Evolutionary conservation across 2,888 invertebrate species (phyloP), one percentile per base, ranked within the genome.

Genomic region (Zygothrica quintamaculata): DNA sequence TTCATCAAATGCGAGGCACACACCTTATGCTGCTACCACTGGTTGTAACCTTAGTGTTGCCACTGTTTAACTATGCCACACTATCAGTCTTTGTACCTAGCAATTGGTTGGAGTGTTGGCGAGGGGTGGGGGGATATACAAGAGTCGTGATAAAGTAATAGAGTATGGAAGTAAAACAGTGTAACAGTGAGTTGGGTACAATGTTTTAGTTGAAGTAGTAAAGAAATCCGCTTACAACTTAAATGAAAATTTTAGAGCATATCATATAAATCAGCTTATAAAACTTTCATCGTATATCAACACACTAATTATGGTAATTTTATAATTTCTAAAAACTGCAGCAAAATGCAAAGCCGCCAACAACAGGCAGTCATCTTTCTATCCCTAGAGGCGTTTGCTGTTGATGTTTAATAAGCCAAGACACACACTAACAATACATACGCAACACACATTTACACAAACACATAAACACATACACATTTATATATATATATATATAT

Each of bases 211-310:
- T 31, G 31, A 39, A 42, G n/a, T 37, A 50, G 25, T 48, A 8
- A 58, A 66, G 65, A 65, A 65, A 65, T 66, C 65, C 66, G 66
- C 57, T 66, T 66, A 66, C 65, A 66, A 58, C 65, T 39, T 42
- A 40, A 66, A 58, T 52, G 46, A 65, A 57, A 18, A 57, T 39
- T 47, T 34, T 6, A 37, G 25, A 59, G 65, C 65, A 40, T 79
- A 79, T 77, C 76, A 65, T 77, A 77, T 77, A 77, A 77, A 77
- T 79, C 73, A 77, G 77, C 77, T 77, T 77, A 79, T 56, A 79
- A 77, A 77, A 77, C 70, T 77, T 77, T 80, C 81, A 77, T 65
- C 81, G 78, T 77, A 81, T 77, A 77, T 77, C 77, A 77, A 80
- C 77, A 80, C 65, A 67, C 77, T 77, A 77, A 77, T 77, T 77